Conservation (phyloP, 2,888 invertebrate genomes). For the Rhagium mordax region DNA sequence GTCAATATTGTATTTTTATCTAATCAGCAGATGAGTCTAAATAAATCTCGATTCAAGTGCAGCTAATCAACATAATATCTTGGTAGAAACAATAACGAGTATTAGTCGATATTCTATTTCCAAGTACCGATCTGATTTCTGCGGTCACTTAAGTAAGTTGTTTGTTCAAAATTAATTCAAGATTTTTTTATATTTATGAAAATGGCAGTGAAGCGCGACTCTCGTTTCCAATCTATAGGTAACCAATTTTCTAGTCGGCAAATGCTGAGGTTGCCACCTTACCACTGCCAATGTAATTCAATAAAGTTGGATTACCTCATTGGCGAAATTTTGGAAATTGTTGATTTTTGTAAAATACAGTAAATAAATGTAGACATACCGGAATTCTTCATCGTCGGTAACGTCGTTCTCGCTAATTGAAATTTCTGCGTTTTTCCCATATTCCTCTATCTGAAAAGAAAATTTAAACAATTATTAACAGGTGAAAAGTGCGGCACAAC, state of each 20-base stretch:
- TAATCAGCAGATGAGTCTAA: constrained; percentile 27
- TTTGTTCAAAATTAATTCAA: background rate
- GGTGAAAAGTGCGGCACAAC: too few relatives aligned
- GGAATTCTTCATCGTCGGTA: constrained; percentile 38
- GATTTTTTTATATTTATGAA: background rate
- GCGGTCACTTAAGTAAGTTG: background rate
- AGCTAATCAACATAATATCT: background rate
- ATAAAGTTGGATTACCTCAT: too few relatives aligned
- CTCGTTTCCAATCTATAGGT: too few relatives aligned
- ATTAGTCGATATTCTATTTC: background rate
- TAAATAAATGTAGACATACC: constrained; percentile 12
- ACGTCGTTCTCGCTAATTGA: constrained; percentile 13
- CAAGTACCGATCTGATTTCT: background rate
- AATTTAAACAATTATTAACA: too few relatives aligned
- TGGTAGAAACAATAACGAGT: background rate
- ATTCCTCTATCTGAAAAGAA: constrained; percentile 32
- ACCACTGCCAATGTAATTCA: too few relatives aligned
- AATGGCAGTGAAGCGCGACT: background rate
- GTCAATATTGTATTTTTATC: constrained; percentile 34
- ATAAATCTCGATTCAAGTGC: constrained; percentile 4
- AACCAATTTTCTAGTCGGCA: too few relatives aligned
- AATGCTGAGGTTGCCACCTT: too few relatives aligned
- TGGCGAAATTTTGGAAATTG: too few relatives aligned
- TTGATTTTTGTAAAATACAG: constrained; percentile 15
- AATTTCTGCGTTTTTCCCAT: constrained; percentile 19